Conservation (phyloP, 2,113 vertebrate genomes). For the Cynopterus brachyotis region DNA sequence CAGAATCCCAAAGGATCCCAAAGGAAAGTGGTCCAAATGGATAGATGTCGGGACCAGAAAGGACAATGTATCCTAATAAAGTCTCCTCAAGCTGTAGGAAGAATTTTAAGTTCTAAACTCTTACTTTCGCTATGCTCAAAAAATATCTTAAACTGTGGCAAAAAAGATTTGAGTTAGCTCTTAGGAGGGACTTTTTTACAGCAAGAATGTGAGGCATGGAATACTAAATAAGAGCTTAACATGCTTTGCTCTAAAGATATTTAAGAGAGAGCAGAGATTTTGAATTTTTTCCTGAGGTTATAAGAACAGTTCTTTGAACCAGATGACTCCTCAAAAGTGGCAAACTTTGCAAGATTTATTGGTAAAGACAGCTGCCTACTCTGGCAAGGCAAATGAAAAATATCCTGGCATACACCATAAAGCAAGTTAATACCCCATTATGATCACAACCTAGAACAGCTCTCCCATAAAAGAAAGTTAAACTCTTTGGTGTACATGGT, state of each 20-base stretch:
- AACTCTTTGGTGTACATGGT: constrained; percentile 5
- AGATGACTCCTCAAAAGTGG: constrained; percentile 55
- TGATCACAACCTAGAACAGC: constrained; percentile 49
- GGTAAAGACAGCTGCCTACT: constrained; percentile 66
- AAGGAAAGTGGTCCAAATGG: not conserved
- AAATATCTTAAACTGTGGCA: not conserved
- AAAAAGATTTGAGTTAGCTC: constrained; percentile 1
- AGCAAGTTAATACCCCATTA: constrained; percentile 63
- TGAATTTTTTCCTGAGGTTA: constrained; percentile 11
- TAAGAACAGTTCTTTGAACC: constrained; percentile 54
- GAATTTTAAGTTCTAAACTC: not conserved
- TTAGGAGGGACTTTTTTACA: not conserved
- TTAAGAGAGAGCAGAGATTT: constrained; percentile 30
- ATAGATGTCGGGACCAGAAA: not conserved
- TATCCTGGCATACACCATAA: constrained; percentile 48
- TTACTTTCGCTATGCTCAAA: not conserved
- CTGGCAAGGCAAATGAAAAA: constrained; percentile 61
- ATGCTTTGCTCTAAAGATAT: not conserved
- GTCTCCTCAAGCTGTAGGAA: not conserved
- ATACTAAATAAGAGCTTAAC: constrained; percentile 9
- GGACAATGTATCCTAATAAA: not conserved
- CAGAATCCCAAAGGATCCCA: not conserved
- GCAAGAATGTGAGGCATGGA: not conserved
- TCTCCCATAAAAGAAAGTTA: constrained; percentile 26
- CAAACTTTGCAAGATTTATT: constrained; percentile 65